Percentiles rank a stretch among this genome's conserved stretches.
phyloP scores from a whole-genome alignment of 2,797 vertebrate genomes.

The Molothrus aeneus region DNA sequence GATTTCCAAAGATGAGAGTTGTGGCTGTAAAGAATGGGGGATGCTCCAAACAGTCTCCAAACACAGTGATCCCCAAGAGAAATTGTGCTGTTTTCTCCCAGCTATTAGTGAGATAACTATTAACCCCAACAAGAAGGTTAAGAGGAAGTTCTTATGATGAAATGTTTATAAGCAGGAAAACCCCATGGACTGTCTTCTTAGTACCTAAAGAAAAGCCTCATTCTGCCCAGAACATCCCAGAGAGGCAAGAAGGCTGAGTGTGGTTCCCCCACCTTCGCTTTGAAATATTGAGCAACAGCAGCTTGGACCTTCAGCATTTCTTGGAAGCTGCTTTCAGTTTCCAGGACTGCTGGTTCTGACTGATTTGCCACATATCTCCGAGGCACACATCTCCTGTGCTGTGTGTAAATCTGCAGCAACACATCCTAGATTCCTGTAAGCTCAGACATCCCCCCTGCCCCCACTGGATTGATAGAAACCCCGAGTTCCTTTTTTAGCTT shows the following conservation, averaged over 20 bases:
- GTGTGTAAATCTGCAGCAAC: slow-evolving; percentile 52
- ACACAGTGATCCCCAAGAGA: not conserved
- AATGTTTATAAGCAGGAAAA: slow-evolving; percentile 43
- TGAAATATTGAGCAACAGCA: not conserved
- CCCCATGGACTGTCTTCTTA: not conserved
- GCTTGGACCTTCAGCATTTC: not conserved
- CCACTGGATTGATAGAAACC: slow-evolving; percentile 34
- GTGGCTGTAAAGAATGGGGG: not conserved
- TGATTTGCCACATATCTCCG: not conserved
- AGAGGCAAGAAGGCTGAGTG: not conserved
- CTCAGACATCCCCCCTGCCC: not conserved
- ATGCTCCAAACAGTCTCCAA: not conserved
- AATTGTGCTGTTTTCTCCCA: not conserved
- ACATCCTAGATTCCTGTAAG: slow-evolving; percentile 61
- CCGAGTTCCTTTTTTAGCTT: slow-evolving; percentile 56
- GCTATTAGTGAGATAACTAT: not conserved
- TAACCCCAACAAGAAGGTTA: not conserved
- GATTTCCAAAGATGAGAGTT: slow-evolving; percentile 4
- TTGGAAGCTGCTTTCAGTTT: slow-evolving; percentile 35
- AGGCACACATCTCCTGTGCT: slow-evolving; percentile 33
- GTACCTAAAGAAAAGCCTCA: not conserved
- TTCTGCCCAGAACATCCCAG: not conserved
- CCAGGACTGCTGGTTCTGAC: slow-evolving; percentile 3
- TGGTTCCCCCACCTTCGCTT: not conserved
- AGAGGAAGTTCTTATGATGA: slow-evolving; percentile 7